These are phyloP conservation scores for Tipula confusa DNA, from an alignment of 2,888 invertebrate species.

Conservation along the genomic window DNA sequence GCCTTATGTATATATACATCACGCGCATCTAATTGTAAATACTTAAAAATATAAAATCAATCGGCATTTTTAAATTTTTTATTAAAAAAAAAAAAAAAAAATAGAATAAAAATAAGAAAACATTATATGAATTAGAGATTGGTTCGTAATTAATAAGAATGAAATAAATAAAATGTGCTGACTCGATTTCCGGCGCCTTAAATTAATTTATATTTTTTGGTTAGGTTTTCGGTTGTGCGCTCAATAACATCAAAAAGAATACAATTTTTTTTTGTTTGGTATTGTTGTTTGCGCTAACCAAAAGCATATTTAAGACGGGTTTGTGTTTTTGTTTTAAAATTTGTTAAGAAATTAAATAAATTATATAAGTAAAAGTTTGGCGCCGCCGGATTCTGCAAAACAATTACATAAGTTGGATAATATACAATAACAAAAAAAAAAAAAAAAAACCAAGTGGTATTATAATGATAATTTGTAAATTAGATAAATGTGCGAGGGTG, in stretches of 20 bases:
- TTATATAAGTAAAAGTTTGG: constrained; percentile 4
- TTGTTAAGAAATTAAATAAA: not conserved
- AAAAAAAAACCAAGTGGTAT: not conserved
- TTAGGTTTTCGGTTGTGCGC: not conserved
- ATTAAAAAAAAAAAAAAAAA: no score
- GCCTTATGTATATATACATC: not conserved
- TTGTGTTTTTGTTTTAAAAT: not conserved
- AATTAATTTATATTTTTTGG: not conserved
- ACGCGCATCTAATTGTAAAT: not conserved
- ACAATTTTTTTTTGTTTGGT: not conserved
- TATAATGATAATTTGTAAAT: not conserved
- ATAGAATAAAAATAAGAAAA: not conserved
- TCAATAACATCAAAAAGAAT: not conserved
- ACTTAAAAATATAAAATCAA: not conserved
- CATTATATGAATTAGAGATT: not conserved
- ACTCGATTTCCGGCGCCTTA: constrained; percentile 16
- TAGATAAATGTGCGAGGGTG: no score
- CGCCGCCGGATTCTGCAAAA: constrained; percentile 31
- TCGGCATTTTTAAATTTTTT: not conserved
- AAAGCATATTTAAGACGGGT: not conserved
- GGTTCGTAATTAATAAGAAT: constrained; percentile 5
- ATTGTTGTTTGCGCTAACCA: not conserved
- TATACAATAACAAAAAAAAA: not conserved
- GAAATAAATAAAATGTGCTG: not conserved
- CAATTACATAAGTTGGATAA: not conserved